Evolutionary conservation across 2,888 invertebrate genomes (phyloP).

Genomic region (Linnaemya tessellans): DNA sequence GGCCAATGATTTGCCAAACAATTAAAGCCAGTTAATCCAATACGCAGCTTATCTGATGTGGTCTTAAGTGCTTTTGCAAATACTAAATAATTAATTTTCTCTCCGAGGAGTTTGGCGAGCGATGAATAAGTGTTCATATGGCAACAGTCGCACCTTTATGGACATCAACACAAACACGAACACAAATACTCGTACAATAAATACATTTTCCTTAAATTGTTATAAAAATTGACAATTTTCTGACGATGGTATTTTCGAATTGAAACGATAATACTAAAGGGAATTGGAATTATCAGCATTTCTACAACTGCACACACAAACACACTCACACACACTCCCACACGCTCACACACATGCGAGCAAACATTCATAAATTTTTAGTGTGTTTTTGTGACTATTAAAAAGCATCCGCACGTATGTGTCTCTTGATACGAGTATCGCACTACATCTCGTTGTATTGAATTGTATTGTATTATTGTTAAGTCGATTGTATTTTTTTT

Average conservation of each 20-base stretch:
- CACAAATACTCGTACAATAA: conserved; percentile 7
- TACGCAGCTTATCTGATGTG: too few species aligned
- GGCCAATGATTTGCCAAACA: too few species aligned
- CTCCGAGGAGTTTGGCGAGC: background rate
- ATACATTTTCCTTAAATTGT: conserved; percentile 45
- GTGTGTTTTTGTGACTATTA: conserved; percentile 56
- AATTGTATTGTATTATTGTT: conserved; percentile 39
- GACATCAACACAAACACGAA: background rate
- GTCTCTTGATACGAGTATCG: conserved; percentile 58
- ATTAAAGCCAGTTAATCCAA: too few species aligned
- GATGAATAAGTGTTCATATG: background rate
- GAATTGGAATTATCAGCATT: conserved; percentile 46
- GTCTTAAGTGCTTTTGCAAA: too few species aligned
- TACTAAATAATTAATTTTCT: too few species aligned
- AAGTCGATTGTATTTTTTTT: conserved; percentile 53
- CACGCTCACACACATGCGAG: conserved; percentile 13
- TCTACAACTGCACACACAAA: too few species aligned
- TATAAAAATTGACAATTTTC: conserved; percentile 59
- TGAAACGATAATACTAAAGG: conserved; percentile 80
- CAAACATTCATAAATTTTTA: conserved; percentile 41
- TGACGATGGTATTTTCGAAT: conserved; percentile 74
- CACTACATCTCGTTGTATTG: conserved; percentile 10
- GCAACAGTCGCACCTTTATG: background rate
- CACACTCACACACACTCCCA: too few species aligned
- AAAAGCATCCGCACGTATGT: conserved; percentile 65